Conservation (phyloP, 2,888 invertebrate genomes). For the Pseudeuparius sepicola region DNA sequence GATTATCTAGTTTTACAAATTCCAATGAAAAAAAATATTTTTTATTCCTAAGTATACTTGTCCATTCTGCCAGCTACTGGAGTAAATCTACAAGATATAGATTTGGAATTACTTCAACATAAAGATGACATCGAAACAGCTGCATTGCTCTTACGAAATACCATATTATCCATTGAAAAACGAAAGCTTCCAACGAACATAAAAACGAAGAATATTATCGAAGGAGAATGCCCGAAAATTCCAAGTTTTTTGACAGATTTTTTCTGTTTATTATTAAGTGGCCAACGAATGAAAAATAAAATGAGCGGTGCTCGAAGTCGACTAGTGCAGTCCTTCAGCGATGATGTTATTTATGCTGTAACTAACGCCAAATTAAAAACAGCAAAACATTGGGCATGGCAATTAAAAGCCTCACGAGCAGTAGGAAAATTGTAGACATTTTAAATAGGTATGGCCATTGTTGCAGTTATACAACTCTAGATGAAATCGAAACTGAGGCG, state of each 20-base stretch:
- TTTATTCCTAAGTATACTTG: too few relatives aligned
- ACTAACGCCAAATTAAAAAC: conserved; percentile 16
- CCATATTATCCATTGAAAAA: conserved; percentile 8
- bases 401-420: conserved; percentile 17
- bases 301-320: conserved; percentile 8
- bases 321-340: conserved; percentile 5
- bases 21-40: too few relatives aligned
- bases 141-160: conserved; percentile 11
- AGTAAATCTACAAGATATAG: conserved; percentile 8
- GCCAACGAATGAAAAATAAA: conserved; percentile 5
- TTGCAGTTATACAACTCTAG: conserved; percentile 13
- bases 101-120: conserved; percentile 10
- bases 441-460: conserved; percentile 20
- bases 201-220: conserved; percentile 10
- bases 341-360: conserved; percentile 17
- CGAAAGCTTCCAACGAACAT: too few relatives aligned
- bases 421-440: conserved; percentile 18
- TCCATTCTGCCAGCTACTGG: too few relatives aligned
- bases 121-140: too few relatives aligned
- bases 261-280: conserved; percentile 9
- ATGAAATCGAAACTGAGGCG: conserved; percentile 20
- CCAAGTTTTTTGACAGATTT: too few relatives aligned
- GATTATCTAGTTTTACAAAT: conserved; percentile 7
- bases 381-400: conserved; percentile 18
- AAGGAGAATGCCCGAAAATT: conserved; percentile 12